Evolutionary conservation across 2,113 vertebrate genomes (phyloP).

Genomic region (Rhinoderma darwinii): DNA sequence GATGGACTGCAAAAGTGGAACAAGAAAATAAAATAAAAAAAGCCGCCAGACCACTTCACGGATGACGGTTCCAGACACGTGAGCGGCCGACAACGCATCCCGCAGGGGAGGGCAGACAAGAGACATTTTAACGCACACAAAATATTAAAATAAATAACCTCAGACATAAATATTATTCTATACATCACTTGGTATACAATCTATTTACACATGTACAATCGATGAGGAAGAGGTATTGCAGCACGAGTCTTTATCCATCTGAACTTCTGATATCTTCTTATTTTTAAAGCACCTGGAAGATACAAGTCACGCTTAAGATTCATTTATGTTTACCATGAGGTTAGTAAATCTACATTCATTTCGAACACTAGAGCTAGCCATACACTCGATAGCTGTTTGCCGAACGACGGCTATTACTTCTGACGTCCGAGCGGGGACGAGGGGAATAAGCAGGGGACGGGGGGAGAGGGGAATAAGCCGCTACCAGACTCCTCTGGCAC

Average conservation of each 20-base stretch:
- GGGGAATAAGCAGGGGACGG: no score
- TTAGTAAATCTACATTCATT: background rate
- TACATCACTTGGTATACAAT: slow-evolving; percentile 76
- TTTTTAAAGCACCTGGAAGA: slow-evolving; percentile 70
- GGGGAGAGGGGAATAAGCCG: no score
- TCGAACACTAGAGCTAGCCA: background rate
- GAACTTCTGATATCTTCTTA: slow-evolving; percentile 63
- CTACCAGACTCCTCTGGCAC: no score
- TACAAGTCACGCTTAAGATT: background rate
- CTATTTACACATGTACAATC: slow-evolving; percentile 63
- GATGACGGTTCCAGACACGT: slow-evolving; percentile 12
- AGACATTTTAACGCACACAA: slow-evolving; percentile 83
- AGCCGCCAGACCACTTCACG: slow-evolving; percentile 42
- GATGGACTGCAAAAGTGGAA: slow-evolving; percentile 73
- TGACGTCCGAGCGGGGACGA: no score
- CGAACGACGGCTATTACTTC: background rate
- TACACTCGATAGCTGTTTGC: background rate
- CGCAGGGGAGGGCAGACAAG: slow-evolving; percentile 76
- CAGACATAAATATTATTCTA: slow-evolving; percentile 85
- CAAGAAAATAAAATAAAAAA: slow-evolving; percentile 1
- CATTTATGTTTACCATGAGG: background rate
- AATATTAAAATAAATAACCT: slow-evolving; percentile 88
- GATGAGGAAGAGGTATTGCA: slow-evolving; percentile 82
- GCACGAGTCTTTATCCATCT: slow-evolving; percentile 77
- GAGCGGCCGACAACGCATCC: slow-evolving; percentile 51